These are phyloP conservation scores for Dermolepida albohirtum DNA, from an alignment of 2,888 invertebrate genomes.

Conservation along the genomic window DNA sequence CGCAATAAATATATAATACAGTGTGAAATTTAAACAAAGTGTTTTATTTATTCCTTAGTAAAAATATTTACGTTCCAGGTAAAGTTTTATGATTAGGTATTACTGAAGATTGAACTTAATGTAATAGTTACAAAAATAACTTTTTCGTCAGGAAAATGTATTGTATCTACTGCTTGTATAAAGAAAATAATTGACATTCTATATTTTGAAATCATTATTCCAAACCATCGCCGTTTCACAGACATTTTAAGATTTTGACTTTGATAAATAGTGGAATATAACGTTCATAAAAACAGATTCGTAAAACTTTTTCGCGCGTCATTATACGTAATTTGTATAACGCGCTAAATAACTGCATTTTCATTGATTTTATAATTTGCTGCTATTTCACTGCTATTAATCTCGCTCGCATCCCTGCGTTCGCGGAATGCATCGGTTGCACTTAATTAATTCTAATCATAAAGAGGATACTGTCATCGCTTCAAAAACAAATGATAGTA, in stretches of 20 bases:
- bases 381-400: slow-evolving; percentile 12
- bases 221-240: too few species aligned
- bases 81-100: too few species aligned
- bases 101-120: neutral
- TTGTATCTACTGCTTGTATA: too few species aligned
- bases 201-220: too few species aligned
- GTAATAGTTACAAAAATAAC: neutral
- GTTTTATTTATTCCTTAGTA: too few species aligned
- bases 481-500: slow-evolving; percentile 26
- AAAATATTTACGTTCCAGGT: too few species aligned
- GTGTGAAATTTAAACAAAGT: too few species aligned
- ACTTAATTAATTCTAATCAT: slow-evolving; percentile 34
- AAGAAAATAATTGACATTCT: too few species aligned
- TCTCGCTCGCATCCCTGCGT: neutral
- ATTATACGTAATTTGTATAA: neutral
- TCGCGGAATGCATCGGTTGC: slow-evolving; percentile 27
- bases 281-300: neutral
- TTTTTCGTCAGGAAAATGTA: neutral
- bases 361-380: slow-evolving; percentile 35
- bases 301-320: slow-evolving; percentile 4
- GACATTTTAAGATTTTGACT: neutral
- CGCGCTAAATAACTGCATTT: slow-evolving; percentile 9
- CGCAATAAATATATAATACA: too few species aligned
- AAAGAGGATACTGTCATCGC: slow-evolving; percentile 14
- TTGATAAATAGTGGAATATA: slow-evolving; percentile 1